Percentiles rank a stretch among this genome's conserved stretches.
phyloP scores from a whole-genome alignment of 23 tunicate species.

The Aplidium turbinatum region DNA sequence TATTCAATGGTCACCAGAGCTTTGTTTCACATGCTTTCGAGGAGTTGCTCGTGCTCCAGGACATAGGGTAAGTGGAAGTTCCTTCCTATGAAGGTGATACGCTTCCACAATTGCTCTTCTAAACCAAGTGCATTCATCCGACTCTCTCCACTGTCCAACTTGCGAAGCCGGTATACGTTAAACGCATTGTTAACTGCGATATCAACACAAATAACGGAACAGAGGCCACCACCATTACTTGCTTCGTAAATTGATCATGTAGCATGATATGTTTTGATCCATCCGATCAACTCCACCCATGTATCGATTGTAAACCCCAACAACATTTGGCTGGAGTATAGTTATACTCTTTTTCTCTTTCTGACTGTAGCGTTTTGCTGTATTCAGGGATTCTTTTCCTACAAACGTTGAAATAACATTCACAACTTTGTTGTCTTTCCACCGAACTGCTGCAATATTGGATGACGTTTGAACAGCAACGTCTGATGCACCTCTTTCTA shows the following conservation, averaged over 20 bases:
- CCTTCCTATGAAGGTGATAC: too few species aligned
- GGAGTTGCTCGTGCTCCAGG: too few species aligned
- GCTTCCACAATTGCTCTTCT: slow-evolving; percentile 10
- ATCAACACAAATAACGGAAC: slow-evolving; percentile 24
- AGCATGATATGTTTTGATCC: slow-evolving; percentile 24
- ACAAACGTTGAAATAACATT: slow-evolving; percentile 7
- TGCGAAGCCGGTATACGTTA: neutral
- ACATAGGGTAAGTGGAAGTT: too few species aligned
- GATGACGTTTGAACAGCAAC: neutral
- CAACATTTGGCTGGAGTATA: slow-evolving; percentile 13
- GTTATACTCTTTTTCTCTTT: neutral
- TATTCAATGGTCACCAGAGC: too few species aligned
- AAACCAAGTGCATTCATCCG: neutral
- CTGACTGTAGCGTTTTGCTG: slow-evolving; percentile 12
- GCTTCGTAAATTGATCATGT: slow-evolving; percentile 29
- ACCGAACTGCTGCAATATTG: slow-evolving; percentile 12
- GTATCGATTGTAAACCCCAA: slow-evolving; percentile 5
- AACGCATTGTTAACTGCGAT: slow-evolving; percentile 35
- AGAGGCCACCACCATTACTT: slow-evolving; percentile 40
- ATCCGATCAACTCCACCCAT: slow-evolving; percentile 20
- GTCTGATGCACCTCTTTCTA: slow-evolving; percentile 12
- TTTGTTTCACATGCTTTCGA: too few species aligned
- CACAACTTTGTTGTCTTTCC: slow-evolving; percentile 26
- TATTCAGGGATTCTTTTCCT: neutral
- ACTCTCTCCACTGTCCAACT: neutral